Conservation (phyloP, 2,888 invertebrate species). For the Temnothorax rugatulus region DNA sequence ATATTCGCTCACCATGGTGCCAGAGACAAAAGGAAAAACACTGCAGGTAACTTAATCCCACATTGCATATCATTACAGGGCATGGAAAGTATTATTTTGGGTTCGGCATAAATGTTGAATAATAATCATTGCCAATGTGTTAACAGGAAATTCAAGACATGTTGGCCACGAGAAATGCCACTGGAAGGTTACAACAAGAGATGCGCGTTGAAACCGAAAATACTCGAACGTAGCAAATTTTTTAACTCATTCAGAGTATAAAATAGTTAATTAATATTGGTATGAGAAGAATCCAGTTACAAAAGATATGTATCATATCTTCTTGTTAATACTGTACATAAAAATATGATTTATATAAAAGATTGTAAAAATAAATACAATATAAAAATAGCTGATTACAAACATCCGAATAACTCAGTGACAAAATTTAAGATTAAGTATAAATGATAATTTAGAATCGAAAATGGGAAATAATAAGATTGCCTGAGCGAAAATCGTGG, state of each 20-base stretch:
- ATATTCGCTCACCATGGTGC: slow-evolving; percentile 67
- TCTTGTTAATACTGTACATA: slow-evolving; percentile 29
- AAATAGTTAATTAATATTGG: neutral
- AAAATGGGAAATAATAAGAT: neutral
- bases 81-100: neutral
- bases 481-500: neutral
- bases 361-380: neutral
- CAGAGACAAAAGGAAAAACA: slow-evolving; percentile 81
- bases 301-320: neutral
- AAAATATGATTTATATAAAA: neutral
- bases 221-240: neutral
- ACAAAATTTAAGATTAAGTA: neutral
- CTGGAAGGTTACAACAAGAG: neutral
- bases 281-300: neutral
- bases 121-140: slow-evolving; percentile 16
- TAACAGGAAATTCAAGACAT: slow-evolving; percentile 70
- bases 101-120: neutral
- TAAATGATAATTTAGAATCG: neutral
- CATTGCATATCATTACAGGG: neutral
- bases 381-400: neutral
- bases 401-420: neutral
- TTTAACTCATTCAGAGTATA: neutral
- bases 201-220: neutral
- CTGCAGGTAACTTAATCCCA: slow-evolving; percentile 64
- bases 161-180: slow-evolving; percentile 11